Base-by-base conservation (phyloP, 2,797 vertebrate species). In the Lateolabrax maculatus region DNA sequence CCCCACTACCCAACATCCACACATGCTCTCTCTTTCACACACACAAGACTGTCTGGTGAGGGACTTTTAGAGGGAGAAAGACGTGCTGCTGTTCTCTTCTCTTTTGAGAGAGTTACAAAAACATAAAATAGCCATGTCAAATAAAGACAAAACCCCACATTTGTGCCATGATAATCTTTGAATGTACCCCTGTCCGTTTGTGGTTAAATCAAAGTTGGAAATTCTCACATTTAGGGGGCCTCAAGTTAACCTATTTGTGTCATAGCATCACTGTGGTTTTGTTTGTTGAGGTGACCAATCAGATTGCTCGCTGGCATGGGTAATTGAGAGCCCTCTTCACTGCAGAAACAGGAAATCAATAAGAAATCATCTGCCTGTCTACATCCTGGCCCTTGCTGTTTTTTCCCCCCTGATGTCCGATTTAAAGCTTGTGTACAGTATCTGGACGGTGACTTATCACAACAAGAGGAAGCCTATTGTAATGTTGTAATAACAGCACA, bases 311-410 rank as follows among this genome's bases (percentile, higher is more conserved):
- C 81, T 79, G 80, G 75, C 65, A 15, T 37, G 43, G 82, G 84
- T 93, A 93, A 94, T 93, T 93, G 87, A 91, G 93, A 93, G 82
- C 76, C 77, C 82, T 87, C 83, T 84, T 83, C 84, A 68, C 65
- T 15, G 60, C 77, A 83, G 83, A 77, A 94, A 90, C 89, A 93
- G 91, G 90, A 95, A 94, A 94, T 95, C 90, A 90, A 94, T 94
- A 93, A 89, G 86, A 91, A 90, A 92, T 94, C 90, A 93, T 93
- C 90, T 86, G 84, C 86, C 80, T 75, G 81, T 85, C 84, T 75
- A 85, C 90, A 90, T 88, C 87, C 88, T 73, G 78, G 67, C 71
- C 71, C 69, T 66, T 12, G 44, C 53, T 79, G 61, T 71, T 79
- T 76, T 74, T 15, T 18, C 21, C 63, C 49, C 43, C 13, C 37